phyloP scores from a whole-genome alignment of 2,888 invertebrate species.

The Euproctis similis region DNA sequence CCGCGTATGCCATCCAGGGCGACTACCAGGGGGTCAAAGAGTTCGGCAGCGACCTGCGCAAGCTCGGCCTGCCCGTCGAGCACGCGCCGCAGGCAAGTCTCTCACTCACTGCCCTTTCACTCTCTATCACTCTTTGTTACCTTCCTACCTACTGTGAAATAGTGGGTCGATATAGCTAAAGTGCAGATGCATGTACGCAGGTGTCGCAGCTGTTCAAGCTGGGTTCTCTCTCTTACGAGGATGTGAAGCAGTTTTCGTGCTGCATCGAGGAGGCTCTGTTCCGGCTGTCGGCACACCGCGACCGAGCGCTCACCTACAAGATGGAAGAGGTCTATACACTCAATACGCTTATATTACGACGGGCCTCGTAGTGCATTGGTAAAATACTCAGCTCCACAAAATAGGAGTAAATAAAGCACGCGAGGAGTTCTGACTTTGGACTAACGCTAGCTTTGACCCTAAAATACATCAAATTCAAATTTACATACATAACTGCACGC shows the following conservation, averaged over 20 bases:
- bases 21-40: slow-evolving; percentile 96
- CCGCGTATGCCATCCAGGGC: slow-evolving; percentile 94
- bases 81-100: slow-evolving; percentile 90
- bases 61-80: slow-evolving; percentile 95
- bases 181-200: slow-evolving; percentile 45
- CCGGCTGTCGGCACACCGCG: slow-evolving; percentile 87
- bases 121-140: too few species aligned
- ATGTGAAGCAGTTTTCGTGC: slow-evolving; percentile 92
- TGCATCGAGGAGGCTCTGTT: slow-evolving; percentile 96
- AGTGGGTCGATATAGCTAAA: too few species aligned
- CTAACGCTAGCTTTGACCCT: too few species aligned
- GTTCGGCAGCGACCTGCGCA: slow-evolving; percentile 93
- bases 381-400: too few species aligned
- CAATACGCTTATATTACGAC: too few species aligned
- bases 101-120: too few species aligned
- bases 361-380: too few species aligned
- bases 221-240: slow-evolving; percentile 91
- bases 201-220: slow-evolving; percentile 97
- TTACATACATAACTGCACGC: too few species aligned
- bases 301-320: slow-evolving; percentile 92
- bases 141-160: too few species aligned
- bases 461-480: too few species aligned
- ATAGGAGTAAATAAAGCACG: too few species aligned
- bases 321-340: slow-evolving; percentile 84
- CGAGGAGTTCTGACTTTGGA: too few species aligned